These are phyloP conservation scores for Acanthosepion lycidas DNA, from an alignment of 2,888 invertebrate species.

Conservation along the genomic window DNA sequence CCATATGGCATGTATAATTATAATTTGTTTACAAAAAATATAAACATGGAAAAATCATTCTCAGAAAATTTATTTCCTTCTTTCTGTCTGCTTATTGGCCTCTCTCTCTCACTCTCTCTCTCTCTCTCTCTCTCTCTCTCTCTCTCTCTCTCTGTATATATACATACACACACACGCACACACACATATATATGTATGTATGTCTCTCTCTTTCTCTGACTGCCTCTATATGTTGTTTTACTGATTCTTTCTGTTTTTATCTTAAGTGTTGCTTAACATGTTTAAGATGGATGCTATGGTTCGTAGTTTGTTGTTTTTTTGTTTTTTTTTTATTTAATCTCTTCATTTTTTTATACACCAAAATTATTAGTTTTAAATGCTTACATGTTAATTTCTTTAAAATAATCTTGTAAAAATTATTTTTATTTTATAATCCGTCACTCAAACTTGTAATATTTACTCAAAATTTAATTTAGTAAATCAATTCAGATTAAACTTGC, in stretches of 20 bases:
- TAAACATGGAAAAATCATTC: neutral
- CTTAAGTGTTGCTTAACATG: neutral
- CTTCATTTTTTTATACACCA: neutral
- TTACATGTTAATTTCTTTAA: neutral
- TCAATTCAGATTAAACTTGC: too few species aligned
- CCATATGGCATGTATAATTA: neutral
- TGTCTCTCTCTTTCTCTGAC: neutral
- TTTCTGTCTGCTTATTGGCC: neutral
- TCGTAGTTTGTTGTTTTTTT: neutral
- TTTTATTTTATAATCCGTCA: neutral
- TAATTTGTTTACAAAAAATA: neutral
- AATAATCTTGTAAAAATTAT: neutral
- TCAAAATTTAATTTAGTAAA: too few species aligned
- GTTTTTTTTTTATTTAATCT: neutral
- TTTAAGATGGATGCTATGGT: neutral
- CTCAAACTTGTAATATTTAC: neutral
- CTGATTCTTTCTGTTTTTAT: neutral
- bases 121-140: neutral
- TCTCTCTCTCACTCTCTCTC: neutral
- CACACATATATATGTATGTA: too few species aligned
- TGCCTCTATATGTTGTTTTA: neutral
- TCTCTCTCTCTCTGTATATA: neutral
- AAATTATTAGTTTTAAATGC: neutral
- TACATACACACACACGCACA: too few species aligned
- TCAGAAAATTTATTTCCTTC: neutral